These are phyloP conservation scores for Teleogryllus occipitalis DNA, from an alignment of 1,140 invertebrate genomes.

Conservation along the genomic window DNA sequence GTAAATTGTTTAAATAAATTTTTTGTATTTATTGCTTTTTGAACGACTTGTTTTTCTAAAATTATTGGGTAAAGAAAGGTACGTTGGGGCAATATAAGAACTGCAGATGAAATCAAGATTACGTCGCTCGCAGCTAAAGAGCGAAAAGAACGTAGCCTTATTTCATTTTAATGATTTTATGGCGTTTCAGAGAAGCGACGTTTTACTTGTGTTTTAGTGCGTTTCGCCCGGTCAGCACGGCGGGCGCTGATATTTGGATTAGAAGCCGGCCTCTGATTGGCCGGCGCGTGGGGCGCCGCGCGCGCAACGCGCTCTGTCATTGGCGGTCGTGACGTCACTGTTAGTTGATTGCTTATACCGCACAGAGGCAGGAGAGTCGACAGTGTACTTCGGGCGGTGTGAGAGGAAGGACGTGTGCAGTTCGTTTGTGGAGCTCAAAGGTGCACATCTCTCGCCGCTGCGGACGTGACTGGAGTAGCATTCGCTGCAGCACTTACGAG, in stretches of 20 bases:
- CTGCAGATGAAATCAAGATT: too few species aligned
- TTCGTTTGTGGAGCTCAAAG: background rate
- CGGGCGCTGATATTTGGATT: background rate
- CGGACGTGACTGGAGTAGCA: background rate
- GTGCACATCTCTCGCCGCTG: background rate
- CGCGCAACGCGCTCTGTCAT: background rate
- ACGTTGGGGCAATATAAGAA: too few species aligned
- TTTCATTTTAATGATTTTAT: background rate
- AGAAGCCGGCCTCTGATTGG: background rate
- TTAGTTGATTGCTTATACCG: conserved; percentile 4
- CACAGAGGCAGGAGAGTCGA: background rate
- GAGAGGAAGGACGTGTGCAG: background rate
- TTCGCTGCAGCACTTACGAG: background rate
- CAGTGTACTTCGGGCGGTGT: background rate
- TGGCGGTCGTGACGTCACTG: background rate
- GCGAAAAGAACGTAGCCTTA: background rate
- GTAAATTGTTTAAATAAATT: too few species aligned
- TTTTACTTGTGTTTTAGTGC: conserved; percentile 5
- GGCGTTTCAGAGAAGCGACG: background rate
- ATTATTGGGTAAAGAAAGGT: too few species aligned
- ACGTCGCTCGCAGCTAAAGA: too few species aligned
- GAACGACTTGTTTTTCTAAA: too few species aligned
- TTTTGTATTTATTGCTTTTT: too few species aligned
- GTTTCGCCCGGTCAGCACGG: background rate
- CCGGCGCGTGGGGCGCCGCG: too few species aligned